Base-by-base conservation (phyloP, 1,140 invertebrate species). In the Apis laboriosa region DNA sequence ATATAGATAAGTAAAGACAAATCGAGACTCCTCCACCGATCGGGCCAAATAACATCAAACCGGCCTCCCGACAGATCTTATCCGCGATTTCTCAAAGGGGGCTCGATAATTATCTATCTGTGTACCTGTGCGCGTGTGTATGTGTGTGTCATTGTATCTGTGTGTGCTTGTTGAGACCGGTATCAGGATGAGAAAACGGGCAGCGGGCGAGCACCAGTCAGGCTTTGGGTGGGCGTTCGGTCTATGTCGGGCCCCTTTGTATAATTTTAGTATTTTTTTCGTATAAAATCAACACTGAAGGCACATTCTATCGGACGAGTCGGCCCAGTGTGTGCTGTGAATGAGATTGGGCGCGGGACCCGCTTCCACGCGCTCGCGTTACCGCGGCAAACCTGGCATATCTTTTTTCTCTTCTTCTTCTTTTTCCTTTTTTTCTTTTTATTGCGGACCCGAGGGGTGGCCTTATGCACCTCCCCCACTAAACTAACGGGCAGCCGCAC, bases 301-400 rank as follows among this genome's bases (percentile, higher is more conserved):
- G 96, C 96, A 97, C 96, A 97, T 97, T 96, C 96, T 96, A 96
- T 97, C 97, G 96, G 97, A 97, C 96, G 96, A 97, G 96, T 96
- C 96, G 96, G 96, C 96, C 96, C 96, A 96, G 96, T 96, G 96
- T 95, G 94, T 94, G 94, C 95, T 95, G 94, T 94, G 94, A 94
- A 92, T 94, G 93, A 95, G 93, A 94, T 92, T 93, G 91, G 92
- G 92, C 93, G 93, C 92, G 92, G 90, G 90, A 91, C 92, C 93
- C 91, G 90, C 78, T 86, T 91, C 84, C 88, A 93, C 82, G 88
- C 85, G 86, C 80, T 90, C 87, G 88, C 88, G 90, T 90, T 90
- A 90, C 88, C 92, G 91, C 92, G 92, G 91, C 92, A 85, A 90
- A 89, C 94, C 93, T 94, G 93, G 87, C 80, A 84, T 89, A 87